Evolutionary conservation across 2,113 vertebrate genomes (phyloP).

Genomic region (Eonycteris spelaea): DNA sequence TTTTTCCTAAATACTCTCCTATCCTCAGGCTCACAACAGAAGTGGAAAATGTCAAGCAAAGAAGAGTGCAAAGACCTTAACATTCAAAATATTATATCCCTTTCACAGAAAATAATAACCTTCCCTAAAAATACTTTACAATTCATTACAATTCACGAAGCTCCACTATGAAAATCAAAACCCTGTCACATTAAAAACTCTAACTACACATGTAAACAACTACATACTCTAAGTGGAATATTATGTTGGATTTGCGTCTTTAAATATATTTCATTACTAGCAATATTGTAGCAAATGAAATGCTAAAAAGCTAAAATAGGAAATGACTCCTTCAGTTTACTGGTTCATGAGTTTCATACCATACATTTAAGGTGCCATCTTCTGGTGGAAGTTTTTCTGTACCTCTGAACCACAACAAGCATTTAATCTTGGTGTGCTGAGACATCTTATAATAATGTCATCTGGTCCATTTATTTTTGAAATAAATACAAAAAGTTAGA

Average conservation of each 20-base stretch:
- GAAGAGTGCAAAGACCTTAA: not conserved
- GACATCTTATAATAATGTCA: not conserved
- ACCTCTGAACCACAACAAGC: not conserved
- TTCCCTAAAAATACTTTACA: constrained; percentile 55
- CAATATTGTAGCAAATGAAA: constrained; percentile 44
- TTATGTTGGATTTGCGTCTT: constrained; percentile 53
- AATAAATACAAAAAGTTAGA: constrained; percentile 11
- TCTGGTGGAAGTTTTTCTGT: constrained; percentile 59
- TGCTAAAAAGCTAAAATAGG: constrained; percentile 15
- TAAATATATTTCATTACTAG: constrained; percentile 61
- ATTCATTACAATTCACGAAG: constrained; percentile 43
- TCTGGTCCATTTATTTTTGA: not conserved
- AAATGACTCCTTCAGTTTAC: constrained; percentile 35
- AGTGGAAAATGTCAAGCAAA: not conserved
- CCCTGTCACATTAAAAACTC: not conserved
- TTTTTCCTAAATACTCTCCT: not conserved
- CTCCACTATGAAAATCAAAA: constrained; percentile 41
- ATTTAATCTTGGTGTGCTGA: not conserved
- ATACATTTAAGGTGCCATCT: constrained; percentile 79
- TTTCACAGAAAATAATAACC: constrained; percentile 56
- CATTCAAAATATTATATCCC: constrained; percentile 3
- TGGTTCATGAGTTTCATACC: constrained; percentile 38
- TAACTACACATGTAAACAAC: constrained; percentile 65
- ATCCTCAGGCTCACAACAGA: not conserved
- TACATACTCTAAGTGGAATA: constrained; percentile 40